Conservation (phyloP, 2,113 vertebrate genomes). For the Rhinolophus ferrumequinum region DNA sequence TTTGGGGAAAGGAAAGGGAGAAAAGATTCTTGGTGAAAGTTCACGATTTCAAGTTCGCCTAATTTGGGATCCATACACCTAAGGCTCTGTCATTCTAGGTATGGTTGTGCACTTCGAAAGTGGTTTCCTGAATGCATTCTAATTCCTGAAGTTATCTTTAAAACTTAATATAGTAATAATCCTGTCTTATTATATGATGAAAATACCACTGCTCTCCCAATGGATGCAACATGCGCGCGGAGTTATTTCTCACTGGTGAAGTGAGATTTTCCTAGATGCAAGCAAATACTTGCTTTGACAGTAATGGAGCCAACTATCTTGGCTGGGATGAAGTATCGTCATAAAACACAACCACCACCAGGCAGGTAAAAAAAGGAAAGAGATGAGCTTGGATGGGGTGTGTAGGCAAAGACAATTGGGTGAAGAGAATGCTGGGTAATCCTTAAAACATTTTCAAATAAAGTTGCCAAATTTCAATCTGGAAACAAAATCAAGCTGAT, state of each 20-base stretch:
- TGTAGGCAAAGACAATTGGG: not conserved
- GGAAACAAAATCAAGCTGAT: slow-evolving; percentile 58
- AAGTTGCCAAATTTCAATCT: slow-evolving; percentile 60
- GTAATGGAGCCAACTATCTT: not conserved
- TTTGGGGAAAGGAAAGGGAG: not conserved
- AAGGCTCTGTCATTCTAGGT: not conserved
- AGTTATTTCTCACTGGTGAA: slow-evolving; percentile 1
- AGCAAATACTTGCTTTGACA: not conserved
- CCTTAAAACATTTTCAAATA: slow-evolving; percentile 53
- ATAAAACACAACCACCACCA: not conserved
- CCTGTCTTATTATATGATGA: not conserved
- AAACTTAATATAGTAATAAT: not conserved
- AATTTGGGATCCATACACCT: not conserved
- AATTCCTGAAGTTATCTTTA: slow-evolving; percentile 27
- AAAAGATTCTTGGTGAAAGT: not conserved
- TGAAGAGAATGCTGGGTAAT: slow-evolving; percentile 26
- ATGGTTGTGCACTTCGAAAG: not conserved
- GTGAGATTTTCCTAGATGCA: slow-evolving; percentile 11
- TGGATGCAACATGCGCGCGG: not conserved
- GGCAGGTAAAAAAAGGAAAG: not conserved
- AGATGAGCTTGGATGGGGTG: not conserved
- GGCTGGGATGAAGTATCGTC: not conserved
- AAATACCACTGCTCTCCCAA: not conserved
- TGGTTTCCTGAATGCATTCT: not conserved
- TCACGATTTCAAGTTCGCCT: not conserved